A percentile compares a stretch with the other conserved stretches of the same genome.
Conservation (phyloP, 2,797 vertebrate species). For the Microcaecilia unicolor region DNA sequence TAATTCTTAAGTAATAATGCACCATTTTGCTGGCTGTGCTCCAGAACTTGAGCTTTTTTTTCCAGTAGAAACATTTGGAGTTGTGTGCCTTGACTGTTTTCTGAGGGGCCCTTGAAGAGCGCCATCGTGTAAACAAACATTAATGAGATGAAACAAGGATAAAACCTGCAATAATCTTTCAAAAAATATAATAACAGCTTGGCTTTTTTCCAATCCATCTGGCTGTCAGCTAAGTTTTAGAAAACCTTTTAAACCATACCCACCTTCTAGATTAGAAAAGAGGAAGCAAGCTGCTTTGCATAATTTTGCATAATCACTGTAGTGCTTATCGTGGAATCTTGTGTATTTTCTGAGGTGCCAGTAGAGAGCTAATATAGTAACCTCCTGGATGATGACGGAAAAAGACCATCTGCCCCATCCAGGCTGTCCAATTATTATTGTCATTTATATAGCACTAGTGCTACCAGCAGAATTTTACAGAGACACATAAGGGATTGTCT, state of each 20-base stretch:
- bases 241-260: background rate
- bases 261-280: background rate
- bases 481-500: too few species aligned
- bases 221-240: background rate
- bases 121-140: background rate
- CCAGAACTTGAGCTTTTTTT: background rate
- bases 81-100: background rate
- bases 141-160: background rate
- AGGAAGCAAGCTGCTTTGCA: background rate
- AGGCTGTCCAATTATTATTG: too few species aligned
- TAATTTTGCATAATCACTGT: background rate
- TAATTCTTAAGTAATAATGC: background rate
- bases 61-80: background rate
- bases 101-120: background rate
- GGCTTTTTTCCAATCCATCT: conserved; percentile 1
- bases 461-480: too few species aligned
- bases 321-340: too few species aligned
- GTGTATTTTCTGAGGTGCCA: too few species aligned
- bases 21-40: background rate
- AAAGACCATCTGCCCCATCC: too few species aligned
- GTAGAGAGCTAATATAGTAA: too few species aligned
- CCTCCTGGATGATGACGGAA: too few species aligned
- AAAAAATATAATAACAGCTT: conserved; percentile 3
- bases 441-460: too few species aligned
- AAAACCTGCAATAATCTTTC: background rate